Conservation (phyloP, 2,113 vertebrate genomes). For the Centropus unirufus region DNA sequence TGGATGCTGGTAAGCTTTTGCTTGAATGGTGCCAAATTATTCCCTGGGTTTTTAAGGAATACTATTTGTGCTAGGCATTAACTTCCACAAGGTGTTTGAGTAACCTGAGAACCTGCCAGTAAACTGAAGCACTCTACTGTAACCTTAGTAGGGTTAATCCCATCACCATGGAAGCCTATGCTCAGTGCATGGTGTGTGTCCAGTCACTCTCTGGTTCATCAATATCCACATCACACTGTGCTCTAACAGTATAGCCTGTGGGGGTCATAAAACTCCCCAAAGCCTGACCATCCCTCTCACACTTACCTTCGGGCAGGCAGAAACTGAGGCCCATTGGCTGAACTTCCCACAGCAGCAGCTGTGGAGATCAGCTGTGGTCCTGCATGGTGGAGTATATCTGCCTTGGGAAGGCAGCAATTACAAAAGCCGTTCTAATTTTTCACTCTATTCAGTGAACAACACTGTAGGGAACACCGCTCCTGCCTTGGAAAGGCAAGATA, state of each 20-base stretch:
- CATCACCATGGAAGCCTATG: background rate
- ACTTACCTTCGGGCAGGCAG: background rate
- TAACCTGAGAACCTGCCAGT: background rate
- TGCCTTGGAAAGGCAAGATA: background rate
- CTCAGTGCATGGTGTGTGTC: no score
- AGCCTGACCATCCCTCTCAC: background rate
- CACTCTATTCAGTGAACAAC: background rate
- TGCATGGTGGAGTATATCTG: fast-evolving
- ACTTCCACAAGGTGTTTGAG: background rate
- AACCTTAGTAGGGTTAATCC: background rate
- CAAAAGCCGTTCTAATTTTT: background rate
- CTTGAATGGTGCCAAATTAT: background rate
- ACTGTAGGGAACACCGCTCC: background rate
- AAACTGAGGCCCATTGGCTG: background rate
- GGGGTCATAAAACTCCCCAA: background rate
- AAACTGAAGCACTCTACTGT: background rate
- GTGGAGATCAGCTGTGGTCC: background rate
- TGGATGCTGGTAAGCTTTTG: background rate
- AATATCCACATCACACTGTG: background rate
- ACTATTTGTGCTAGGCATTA: background rate
- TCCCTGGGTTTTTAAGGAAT: background rate
- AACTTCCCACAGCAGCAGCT: background rate
- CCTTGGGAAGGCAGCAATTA: background rate
- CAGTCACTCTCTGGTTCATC: background rate
- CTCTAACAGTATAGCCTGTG: background rate